Evolutionary conservation across 1,140 invertebrate species (phyloP), one percentile per base, ranked within the genome.

Genomic region (Nilaparvata lugens): DNA sequence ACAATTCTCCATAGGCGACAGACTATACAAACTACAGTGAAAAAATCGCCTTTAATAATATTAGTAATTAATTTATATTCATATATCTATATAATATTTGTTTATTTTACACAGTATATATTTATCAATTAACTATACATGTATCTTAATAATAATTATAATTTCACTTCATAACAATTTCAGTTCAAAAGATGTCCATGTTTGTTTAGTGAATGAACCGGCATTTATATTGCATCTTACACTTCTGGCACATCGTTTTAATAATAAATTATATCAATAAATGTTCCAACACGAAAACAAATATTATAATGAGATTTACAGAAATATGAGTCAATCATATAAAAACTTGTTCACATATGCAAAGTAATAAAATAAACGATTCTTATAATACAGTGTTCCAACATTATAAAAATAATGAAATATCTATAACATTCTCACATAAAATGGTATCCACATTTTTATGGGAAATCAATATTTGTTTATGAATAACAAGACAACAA

Each of bases 1-100:
- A 25, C 23, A 55, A 55, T 55, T 55, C 35, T 55, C 35, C 18
- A 52, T 31, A 52, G 43, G 58, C 58, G 38, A 60, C 40, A 23
- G 58, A 31, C 58, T 60, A 60, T 60, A 60, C 58, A 60, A 60
- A 52, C 58, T 60, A 60, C 58, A 60, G 28, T 60, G 58, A 60
- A 60, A 60, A 60, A 60, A 21, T 38, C 35, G 16, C 43, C 51
- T 45, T 52, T 51, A 52, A n/a, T 16, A 52, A 52, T 60, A 60
- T 45, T 43, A 60, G 52, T 52, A 60, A 55, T 55, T 55, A 28
- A 48, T 48, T 16, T 48, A 48, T 48, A 48, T 48, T 19, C 9
- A 48, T 48, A 48, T 48, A 48, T 48, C 16, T 48, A 48, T 48
- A 48, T 48, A 48, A 48, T 48, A 48, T 48, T 19, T 48, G 21